phyloP scores from a whole-genome alignment of 2,888 invertebrate genomes.

The Nyleta sp. region DNA sequence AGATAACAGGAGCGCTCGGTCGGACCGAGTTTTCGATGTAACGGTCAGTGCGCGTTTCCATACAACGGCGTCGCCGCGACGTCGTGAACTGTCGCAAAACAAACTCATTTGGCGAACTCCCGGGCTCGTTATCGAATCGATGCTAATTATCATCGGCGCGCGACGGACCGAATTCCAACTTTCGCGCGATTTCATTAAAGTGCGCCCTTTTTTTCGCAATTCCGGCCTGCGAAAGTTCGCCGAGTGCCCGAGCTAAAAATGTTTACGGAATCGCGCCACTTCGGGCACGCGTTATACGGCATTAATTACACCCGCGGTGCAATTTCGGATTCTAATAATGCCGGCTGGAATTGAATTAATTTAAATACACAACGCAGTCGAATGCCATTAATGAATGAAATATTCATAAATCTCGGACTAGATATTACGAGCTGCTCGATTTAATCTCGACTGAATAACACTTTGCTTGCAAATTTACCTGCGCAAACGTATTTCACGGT shows the following conservation, averaged over 20 bases:
- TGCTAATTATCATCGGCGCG: constrained; percentile 5
- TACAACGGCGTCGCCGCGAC: background rate
- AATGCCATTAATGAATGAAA: constrained; percentile 47
- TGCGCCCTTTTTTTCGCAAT: background rate
- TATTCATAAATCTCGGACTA: constrained; percentile 50
- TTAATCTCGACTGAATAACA: constrained; percentile 42
- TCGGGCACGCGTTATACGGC: background rate
- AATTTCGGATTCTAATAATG: constrained; percentile 52
- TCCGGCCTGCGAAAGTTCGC: background rate
- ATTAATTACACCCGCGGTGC: constrained; percentile 30
- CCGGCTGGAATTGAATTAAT: constrained; percentile 50
- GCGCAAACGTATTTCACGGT: too few species aligned
- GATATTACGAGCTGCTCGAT: constrained; percentile 31
- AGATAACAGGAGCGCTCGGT: background rate
- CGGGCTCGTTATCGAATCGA: constrained; percentile 10
- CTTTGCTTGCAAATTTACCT: constrained; percentile 43
- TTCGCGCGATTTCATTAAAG: constrained; percentile 21
- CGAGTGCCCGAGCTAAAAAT: background rate
- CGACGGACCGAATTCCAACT: constrained; percentile 3
- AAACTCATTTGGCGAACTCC: constrained; percentile 29
- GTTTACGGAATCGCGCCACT: constrained; percentile 2
- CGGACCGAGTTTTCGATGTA: constrained; percentile 15
- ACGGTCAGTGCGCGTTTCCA: background rate
- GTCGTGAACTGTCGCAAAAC: constrained; percentile 28
- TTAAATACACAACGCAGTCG: constrained; percentile 42